Conservation (phyloP, 2,888 invertebrate species). For the Morpho achilles region DNA sequence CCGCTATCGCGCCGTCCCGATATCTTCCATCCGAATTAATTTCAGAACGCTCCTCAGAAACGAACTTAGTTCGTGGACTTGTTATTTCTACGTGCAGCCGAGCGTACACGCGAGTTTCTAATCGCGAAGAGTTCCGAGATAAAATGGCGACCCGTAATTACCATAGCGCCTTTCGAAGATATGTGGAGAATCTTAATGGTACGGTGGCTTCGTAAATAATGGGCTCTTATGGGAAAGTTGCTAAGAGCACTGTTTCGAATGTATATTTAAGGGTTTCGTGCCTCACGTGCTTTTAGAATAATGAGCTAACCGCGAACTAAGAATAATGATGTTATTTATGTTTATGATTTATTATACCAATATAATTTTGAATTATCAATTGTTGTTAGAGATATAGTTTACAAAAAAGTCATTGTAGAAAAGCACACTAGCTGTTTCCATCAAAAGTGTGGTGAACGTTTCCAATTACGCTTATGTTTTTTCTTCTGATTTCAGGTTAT, state of each 20-base stretch:
- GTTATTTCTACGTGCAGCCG: conserved; percentile 69
- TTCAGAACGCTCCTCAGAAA: conserved; percentile 67
- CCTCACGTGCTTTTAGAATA: conserved; percentile 74
- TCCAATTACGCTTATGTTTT: too few species aligned
- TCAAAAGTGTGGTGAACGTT: too few species aligned
- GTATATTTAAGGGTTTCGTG: conserved; percentile 75
- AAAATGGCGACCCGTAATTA: conserved; percentile 79
- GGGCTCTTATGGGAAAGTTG: conserved; percentile 79
- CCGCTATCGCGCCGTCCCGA: conserved; percentile 71
- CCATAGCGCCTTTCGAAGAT: conserved; percentile 78
- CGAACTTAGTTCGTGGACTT: conserved; percentile 75
- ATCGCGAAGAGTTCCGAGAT: conserved; percentile 73
- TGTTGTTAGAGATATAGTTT: too few species aligned
- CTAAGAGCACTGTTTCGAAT: conserved; percentile 76
- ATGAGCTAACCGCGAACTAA: conserved; percentile 63
- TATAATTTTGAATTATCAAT: background rate
- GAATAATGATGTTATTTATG: conserved; percentile 24
- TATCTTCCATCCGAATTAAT: conserved; percentile 80
- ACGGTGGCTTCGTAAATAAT: conserved; percentile 77
- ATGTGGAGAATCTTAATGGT: conserved; percentile 79
- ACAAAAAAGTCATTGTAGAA: background rate
- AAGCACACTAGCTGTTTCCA: too few species aligned
- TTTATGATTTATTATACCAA: conserved; percentile 8
- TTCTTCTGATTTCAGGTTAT: too few species aligned
- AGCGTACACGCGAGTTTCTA: conserved; percentile 61